Base-by-base conservation (phyloP, 2,888 invertebrate species). In the Thereva unica region DNA sequence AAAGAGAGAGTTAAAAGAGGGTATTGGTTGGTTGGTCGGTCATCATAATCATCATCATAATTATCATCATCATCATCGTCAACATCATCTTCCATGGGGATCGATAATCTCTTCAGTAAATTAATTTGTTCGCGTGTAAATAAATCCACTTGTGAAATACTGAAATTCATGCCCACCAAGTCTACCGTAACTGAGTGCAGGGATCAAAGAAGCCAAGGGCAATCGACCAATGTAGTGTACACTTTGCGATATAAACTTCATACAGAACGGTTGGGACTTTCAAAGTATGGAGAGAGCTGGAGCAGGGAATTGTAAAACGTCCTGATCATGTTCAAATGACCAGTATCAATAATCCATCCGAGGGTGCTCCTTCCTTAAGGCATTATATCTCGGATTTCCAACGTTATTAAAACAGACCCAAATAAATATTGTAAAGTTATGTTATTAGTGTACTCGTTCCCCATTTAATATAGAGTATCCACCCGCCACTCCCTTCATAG, bases 321-420 rank as follows among this genome's bases (percentile, higher is more conserved):
- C 49, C 9, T 52, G 63, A 63, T 63, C 63, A 52, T 63, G 63
- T 63, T 63, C 49, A 63, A 63, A 63, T 63, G 63, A 63, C 63
- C 63, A 54, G 54, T 64, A 64, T 64, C 64, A 64, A 45, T 64
- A 54, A 64, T 54, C 54, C 45, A 54, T 64, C 40, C 53, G n/a
- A 41, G 49, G 65, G 23, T 50, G 35, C 41, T 56, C 23, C 2
- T 49, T 56, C 50, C 56, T 55, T 10, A 35, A 65, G 65, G 65
- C 65, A 56, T 65, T 56, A 56, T 47, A 55, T 65, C 55, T 65
- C 59, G 65, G 68, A 68, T 68, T 59, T 68, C 68, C 68, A 55
- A 64, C 45, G 68, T 68, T 68, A 65, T 68, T 65, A 68, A 65
- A 68, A 68, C 65, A 68, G 49, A 64, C 65, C 65, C 56, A 52